phyloP scores from a whole-genome alignment of 2,113 vertebrate genomes.

The Xerus inauris region DNA sequence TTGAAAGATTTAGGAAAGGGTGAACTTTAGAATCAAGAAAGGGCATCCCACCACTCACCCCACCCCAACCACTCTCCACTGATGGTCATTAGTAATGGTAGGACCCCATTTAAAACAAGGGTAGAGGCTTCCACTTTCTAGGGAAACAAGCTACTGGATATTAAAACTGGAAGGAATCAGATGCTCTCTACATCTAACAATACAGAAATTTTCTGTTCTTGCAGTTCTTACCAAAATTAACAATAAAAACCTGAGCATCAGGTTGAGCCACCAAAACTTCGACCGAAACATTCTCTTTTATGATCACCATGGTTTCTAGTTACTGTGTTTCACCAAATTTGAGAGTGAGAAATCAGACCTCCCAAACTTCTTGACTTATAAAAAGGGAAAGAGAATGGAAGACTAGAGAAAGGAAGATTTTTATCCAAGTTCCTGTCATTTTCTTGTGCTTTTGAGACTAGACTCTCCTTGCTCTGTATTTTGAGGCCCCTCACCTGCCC shows the following conservation, averaged over 20 bases:
- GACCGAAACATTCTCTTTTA: not conserved
- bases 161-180: not conserved
- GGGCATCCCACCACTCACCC: not conserved
- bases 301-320: not conserved
- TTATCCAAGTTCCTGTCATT: not conserved
- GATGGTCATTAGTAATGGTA: not conserved
- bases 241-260: not conserved
- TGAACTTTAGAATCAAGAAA: slow-evolving; percentile 8
- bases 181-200: not conserved
- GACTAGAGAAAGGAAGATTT: not conserved
- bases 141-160: not conserved
- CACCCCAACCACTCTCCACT: not conserved
- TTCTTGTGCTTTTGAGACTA: not conserved
- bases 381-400: not conserved
- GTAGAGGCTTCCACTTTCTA: not conserved
- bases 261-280: not conserved
- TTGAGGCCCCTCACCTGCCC: not conserved
- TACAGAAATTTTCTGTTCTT: not conserved
- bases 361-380: not conserved
- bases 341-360: not conserved
- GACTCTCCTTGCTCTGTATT: not conserved
- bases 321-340: not conserved
- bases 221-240: not conserved
- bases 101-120: not conserved
- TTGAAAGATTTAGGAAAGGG: not conserved